phyloP scores from a whole-genome alignment of 2,888 invertebrate genomes.

The Pollenia angustigena region DNA sequence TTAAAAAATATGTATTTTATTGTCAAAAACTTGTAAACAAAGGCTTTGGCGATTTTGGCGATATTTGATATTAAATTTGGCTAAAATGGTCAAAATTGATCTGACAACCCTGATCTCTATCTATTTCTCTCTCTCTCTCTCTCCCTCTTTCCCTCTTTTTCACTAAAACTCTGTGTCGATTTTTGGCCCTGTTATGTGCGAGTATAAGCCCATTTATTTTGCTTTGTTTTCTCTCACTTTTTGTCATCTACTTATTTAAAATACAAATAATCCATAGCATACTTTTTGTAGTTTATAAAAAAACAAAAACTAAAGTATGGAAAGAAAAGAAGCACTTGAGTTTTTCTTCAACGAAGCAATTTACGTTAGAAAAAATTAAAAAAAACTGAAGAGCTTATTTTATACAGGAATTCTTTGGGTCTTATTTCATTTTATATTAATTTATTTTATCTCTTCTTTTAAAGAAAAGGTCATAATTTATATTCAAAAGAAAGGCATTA shows the following conservation, averaged over 20 bases:
- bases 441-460: not conserved
- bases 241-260: slow-evolving; percentile 30
- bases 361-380: slow-evolving; percentile 27
- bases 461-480: slow-evolving; percentile 47
- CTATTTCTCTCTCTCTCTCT: no score
- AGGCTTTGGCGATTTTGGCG: no score
- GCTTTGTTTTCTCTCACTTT: slow-evolving; percentile 40
- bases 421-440: not conserved
- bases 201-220: slow-evolving; percentile 7
- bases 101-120: no score
- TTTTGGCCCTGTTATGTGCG: not conserved
- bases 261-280: slow-evolving; percentile 43
- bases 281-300: slow-evolving; percentile 33
- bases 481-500: slow-evolving; percentile 40
- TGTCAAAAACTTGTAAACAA: no score
- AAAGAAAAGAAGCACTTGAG: slow-evolving; percentile 28
- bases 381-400: not conserved
- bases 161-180: not conserved
- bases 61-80: no score
- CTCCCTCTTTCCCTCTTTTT: not conserved
- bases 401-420: slow-evolving; percentile 5
- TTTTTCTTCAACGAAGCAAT: slow-evolving; percentile 47
- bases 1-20: no score
- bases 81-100: no score
- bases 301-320: slow-evolving; percentile 28